Conservation (phyloP, 2,888 invertebrate species). For the Drosophila paranaensis region DNA sequence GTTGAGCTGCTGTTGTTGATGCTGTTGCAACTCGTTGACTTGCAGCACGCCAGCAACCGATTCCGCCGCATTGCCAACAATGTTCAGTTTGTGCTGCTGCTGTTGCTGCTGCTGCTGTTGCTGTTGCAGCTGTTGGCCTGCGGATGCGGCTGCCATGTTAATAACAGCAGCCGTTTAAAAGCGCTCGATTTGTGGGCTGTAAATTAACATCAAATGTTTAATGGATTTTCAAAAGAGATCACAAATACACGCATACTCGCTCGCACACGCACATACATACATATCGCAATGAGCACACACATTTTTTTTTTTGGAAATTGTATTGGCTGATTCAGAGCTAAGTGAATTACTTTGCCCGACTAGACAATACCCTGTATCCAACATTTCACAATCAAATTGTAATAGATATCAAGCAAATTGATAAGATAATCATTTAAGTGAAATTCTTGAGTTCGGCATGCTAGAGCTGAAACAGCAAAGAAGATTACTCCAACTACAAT, state of each 20-base stretch:
- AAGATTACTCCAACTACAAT: not conserved
- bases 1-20: constrained; percentile 66
- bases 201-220: constrained; percentile 32
- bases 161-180: constrained; percentile 63
- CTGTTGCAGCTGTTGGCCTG: constrained; percentile 82
- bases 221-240: constrained; percentile 10
- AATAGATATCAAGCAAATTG: not conserved
- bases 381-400: not conserved
- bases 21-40: constrained; percentile 66
- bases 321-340: constrained; percentile 16
- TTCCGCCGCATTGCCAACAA: constrained; percentile 72
- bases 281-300: not conserved
- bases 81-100: constrained; percentile 78
- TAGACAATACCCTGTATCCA: not conserved
- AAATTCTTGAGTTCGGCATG: too few relatives aligned
- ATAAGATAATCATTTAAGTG: not conserved
- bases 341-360: not conserved
- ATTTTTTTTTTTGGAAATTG: not conserved
- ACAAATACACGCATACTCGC: not conserved
- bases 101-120: constrained; percentile 70
- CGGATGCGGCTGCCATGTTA: constrained; percentile 85
- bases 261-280: not conserved
- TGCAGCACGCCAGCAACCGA: constrained; percentile 66
- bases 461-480: not conserved
- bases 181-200: constrained; percentile 57